Evolutionary conservation across 92 coral and sea anemone genomes (phyloP).

Genomic region (Anthopleura xanthogrammica): DNA sequence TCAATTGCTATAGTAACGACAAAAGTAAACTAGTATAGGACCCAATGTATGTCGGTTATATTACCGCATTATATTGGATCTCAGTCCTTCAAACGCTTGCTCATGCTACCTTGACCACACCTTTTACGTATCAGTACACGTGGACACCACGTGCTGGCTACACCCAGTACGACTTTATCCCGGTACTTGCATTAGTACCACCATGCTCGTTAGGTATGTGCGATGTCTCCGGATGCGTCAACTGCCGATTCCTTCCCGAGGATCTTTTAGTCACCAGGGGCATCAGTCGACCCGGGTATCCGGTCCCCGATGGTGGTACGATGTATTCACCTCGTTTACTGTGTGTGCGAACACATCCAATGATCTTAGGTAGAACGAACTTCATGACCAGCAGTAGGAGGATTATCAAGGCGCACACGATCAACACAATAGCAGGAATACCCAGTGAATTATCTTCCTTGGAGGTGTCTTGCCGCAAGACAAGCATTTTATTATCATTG

Average conservation of each 20-base stretch:
- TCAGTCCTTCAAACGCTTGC: not conserved
- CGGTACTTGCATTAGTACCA: constrained; percentile 38
- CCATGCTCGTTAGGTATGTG: constrained; percentile 24
- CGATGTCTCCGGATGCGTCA: constrained; percentile 35
- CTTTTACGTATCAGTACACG: not conserved
- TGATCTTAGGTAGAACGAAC: constrained; percentile 62
- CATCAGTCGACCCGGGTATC: constrained; percentile 71
- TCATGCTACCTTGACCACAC: not conserved
- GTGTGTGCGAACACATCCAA: constrained; percentile 70
- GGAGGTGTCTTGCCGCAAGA: not conserved
- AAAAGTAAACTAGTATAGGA: not conserved
- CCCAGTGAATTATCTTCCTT: constrained; percentile 29
- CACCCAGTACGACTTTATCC: constrained; percentile 77
- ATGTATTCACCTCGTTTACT: constrained; percentile 88
- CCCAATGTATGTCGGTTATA: too few relatives aligned
- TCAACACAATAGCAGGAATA: constrained; percentile 58
- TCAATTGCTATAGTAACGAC: not conserved
- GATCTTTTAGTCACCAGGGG: constrained; percentile 57
- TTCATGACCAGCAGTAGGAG: constrained; percentile 55
- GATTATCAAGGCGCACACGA: constrained; percentile 61
- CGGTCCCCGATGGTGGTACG: constrained; percentile 73
- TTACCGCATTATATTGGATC: not conserved
- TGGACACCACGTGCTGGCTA: constrained; percentile 16
- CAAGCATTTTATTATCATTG: not conserved
- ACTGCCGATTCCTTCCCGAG: constrained; percentile 49